Percentiles rank a stretch among this genome's conserved stretches.
Conservation (phyloP, 2,888 invertebrate species). For the Thalpophila matura region DNA sequence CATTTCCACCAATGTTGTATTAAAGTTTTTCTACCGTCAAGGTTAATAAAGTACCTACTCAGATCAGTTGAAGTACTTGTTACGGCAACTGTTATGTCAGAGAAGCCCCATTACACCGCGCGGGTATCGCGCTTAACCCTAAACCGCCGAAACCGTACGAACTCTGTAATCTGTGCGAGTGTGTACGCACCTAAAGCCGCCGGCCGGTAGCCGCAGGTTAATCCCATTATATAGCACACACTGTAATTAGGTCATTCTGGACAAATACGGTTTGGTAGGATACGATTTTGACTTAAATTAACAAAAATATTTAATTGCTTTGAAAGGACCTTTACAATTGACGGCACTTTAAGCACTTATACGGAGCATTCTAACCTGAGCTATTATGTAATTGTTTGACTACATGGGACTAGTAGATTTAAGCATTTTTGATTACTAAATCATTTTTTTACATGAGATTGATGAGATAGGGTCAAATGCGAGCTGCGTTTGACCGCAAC, state of each 20-base stretch:
- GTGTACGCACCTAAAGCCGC: slow-evolving; percentile 68
- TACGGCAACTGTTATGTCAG: slow-evolving; percentile 55
- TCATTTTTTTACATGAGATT: too few relatives aligned
- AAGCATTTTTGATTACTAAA: too few relatives aligned
- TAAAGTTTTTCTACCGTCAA: slow-evolving; percentile 18
- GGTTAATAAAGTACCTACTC: slow-evolving; percentile 41
- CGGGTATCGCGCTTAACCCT: slow-evolving; percentile 82
- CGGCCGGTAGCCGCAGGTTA: slow-evolving; percentile 69
- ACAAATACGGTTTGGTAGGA: slow-evolving; percentile 15
- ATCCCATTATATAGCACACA: slow-evolving; percentile 80
- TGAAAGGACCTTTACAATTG: too few relatives aligned
- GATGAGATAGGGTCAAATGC: too few relatives aligned
- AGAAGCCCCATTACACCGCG: slow-evolving; percentile 75
- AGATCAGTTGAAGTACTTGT: slow-evolving; percentile 40
- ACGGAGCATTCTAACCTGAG: too few relatives aligned
- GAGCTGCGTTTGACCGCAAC: too few relatives aligned
- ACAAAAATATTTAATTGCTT: not conserved
- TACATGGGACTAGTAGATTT: too few relatives aligned
- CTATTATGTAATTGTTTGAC: too few relatives aligned
- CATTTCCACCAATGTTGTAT: slow-evolving; percentile 15
- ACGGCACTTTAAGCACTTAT: too few relatives aligned
- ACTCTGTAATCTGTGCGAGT: slow-evolving; percentile 83
- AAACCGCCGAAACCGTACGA: slow-evolving; percentile 87
- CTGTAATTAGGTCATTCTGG: slow-evolving; percentile 75
- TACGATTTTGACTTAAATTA: slow-evolving; percentile 18